Base-by-base conservation (phyloP, 2,888 invertebrate genomes). In the Polydrusus tereticollis region DNA sequence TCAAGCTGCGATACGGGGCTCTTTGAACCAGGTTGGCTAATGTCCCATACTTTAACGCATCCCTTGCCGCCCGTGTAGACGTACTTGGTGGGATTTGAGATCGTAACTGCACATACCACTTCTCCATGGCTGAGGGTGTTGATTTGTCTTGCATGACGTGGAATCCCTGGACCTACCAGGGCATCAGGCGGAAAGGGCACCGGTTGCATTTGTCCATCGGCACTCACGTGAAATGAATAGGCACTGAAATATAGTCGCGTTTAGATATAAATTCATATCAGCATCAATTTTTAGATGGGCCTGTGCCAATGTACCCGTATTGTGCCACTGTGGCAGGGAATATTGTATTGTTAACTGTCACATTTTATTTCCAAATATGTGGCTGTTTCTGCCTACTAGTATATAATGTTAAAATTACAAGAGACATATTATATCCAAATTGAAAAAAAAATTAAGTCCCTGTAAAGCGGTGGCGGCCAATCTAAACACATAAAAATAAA, bases 61-160 rank as follows among this genome's bases (percentile, higher is more conserved):
- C 96, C 96, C 87, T 98, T 98, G 75, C 98, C 98, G 23, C 98
- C 99, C 0, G 99, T 99, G 87, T 98, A 99, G n/a, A 98, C 96
- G 85, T 95, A 94, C 79, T 95, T 90, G 75, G 94, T 93, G 72
- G 93, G 92, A 83, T 91, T 88, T 69, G 96, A 94, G 83, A 99
- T 93, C 59, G 98, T 98, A 58, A 99, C 98, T 0, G 98, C 98
- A 85, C 98, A 98, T 36, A 98, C 98, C 47, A 98, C 96, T 85
- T 98, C 98, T 6, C 98, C 98, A 86, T 99, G 98, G 74, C 93
- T 94, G 75, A 98, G 86, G 6, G 95, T 95, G 83, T 95, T 95
- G 79, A 96, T 94, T 83, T 94, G 94, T 12, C 96, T 89, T 52
- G 96, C 96, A 82, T 94, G 96, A 64, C 96, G 89, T 10, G 98